Conservation (phyloP, 2,888 invertebrate genomes). For the Argyresthia albistria region DNA sequence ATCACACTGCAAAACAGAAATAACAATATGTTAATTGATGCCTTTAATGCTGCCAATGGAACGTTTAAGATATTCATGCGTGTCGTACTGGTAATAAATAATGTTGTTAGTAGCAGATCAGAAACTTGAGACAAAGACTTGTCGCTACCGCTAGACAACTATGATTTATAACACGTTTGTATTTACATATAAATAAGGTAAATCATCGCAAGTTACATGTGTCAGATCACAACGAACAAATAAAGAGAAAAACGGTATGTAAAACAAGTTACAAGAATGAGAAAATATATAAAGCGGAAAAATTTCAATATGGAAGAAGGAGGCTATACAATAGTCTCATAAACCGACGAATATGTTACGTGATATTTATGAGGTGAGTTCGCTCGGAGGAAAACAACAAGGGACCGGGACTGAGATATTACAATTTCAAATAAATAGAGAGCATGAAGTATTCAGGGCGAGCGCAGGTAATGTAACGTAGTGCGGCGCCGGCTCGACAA, state of each 20-base stretch:
- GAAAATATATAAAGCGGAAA: slow-evolving; percentile 1
- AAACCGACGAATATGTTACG: slow-evolving; percentile 55
- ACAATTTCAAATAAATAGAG: slow-evolving; percentile 70
- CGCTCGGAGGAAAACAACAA: slow-evolving; percentile 54
- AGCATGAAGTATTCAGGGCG: slow-evolving; percentile 68
- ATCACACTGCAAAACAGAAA: slow-evolving; percentile 87
- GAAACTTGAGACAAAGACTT: not conserved
- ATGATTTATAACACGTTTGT: not conserved
- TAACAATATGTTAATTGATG: slow-evolving; percentile 18
- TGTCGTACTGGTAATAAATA: not conserved
- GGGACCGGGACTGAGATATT: slow-evolving; percentile 62
- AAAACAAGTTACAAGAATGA: not conserved
- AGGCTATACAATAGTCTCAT: slow-evolving; percentile 43
- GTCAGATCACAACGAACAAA: not conserved
- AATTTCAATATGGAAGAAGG: slow-evolving; percentile 2
- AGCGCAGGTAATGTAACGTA: slow-evolving; percentile 65
- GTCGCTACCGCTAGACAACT: slow-evolving; percentile 2
- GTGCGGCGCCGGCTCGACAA: slow-evolving; percentile 62
- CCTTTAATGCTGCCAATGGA: not conserved
- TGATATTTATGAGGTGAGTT: slow-evolving; percentile 59
- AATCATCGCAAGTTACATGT: slow-evolving; percentile 1
- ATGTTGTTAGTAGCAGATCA: not conserved
- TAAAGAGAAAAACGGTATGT: not conserved
- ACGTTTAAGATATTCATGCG: slow-evolving; percentile 1
- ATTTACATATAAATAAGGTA: not conserved